Percentiles rank a stretch among this genome's conserved stretches.
Conservation (phyloP, 2,113 vertebrate species). For the Syrrhaptes paradoxus region DNA sequence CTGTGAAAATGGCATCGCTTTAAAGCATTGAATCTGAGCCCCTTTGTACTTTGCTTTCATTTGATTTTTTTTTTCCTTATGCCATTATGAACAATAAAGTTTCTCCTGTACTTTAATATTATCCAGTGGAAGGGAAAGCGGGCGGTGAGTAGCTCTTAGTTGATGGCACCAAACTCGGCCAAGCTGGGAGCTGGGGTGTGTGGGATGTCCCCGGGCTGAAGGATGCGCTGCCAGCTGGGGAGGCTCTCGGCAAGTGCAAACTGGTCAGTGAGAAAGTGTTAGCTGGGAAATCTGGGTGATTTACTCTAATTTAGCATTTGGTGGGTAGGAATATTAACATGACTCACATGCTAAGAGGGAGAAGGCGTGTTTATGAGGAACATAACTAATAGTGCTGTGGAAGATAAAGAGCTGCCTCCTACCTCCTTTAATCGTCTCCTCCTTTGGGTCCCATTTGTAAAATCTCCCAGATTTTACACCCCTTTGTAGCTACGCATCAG, state of each 20-base stretch:
- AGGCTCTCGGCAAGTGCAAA: not conserved
- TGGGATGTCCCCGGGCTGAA: not conserved
- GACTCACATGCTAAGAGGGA: slow-evolving; percentile 8
- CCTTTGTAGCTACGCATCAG: not conserved
- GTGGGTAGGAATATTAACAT: slow-evolving; percentile 14
- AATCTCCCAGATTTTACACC: not conserved
- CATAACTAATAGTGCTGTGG: not conserved
- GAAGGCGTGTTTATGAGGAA: slow-evolving; percentile 8
- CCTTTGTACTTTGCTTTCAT: slow-evolving; percentile 9
- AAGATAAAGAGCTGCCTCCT: slow-evolving; percentile 19
- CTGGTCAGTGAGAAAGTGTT: not conserved
- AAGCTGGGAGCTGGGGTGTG: not conserved
- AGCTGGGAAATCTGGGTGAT: not conserved
- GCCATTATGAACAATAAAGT: slow-evolving; percentile 30
- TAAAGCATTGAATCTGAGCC: slow-evolving; percentile 31
- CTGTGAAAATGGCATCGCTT: slow-evolving; percentile 42
- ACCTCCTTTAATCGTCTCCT: not conserved
- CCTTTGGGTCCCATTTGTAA: not conserved
- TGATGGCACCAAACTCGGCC: not conserved
- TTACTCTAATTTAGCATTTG: slow-evolving; percentile 13
- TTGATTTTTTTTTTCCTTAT: not conserved
- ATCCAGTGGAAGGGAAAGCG: not conserved
- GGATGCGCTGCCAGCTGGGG: not conserved
- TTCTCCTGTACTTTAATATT: not conserved
- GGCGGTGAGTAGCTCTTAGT: not conserved